A percentile compares a stretch with the other conserved stretches of the same genome.
phyloP scores from a whole-genome alignment of 37 sponge, comb jelly and placozoan species.

The Hormiphora californensis region DNA sequence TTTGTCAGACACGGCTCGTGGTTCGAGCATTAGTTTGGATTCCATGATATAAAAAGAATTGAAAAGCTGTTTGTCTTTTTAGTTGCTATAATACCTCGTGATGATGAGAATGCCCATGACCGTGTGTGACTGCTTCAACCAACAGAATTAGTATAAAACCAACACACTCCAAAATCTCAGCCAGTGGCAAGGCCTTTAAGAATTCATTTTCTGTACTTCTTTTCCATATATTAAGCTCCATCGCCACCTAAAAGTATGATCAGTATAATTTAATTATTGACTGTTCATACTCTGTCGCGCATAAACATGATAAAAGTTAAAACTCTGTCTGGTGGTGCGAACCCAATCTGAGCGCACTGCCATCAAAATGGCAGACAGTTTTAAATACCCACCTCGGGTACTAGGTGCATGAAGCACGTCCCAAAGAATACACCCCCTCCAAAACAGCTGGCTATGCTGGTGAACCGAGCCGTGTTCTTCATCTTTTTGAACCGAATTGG shows the following conservation, averaged over 20 bases:
- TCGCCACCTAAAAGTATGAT: conserved; percentile 20
- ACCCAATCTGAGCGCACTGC: too few species aligned
- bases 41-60: too few species aligned
- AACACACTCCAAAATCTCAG: conserved; percentile 39
- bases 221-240: conserved; percentile 11
- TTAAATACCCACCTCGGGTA: conserved; percentile 48
- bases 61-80: too few species aligned
- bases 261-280: too few species aligned
- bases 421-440: conserved; percentile 51
- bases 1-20: too few species aligned
- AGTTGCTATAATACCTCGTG: background rate
- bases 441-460: conserved; percentile 38
- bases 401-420: conserved; percentile 31
- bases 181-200: background rate
- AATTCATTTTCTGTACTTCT: background rate
- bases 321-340: too few species aligned
- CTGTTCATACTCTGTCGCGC: too few species aligned
- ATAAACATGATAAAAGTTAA: too few species aligned
- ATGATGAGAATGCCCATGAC: background rate
- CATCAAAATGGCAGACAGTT: too few species aligned
- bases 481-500: background rate
- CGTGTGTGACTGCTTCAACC: background rate
- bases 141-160: background rate
- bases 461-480: conserved; percentile 34
- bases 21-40: too few species aligned